Evolutionary conservation across 2,797 vertebrate genomes (phyloP).

Genomic region (Alca torda): DNA sequence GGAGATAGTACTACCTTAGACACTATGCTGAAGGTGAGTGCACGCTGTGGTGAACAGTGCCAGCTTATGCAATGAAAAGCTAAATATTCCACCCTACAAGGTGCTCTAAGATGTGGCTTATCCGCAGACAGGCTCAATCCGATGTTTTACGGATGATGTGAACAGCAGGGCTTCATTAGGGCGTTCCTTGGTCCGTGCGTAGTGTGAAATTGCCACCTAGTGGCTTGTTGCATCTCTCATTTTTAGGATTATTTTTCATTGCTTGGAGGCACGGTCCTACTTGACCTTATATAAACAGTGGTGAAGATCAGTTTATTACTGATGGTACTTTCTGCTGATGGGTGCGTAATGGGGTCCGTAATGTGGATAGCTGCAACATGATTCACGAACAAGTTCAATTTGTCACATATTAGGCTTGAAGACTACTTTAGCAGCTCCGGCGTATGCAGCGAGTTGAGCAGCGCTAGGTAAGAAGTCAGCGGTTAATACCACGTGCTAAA

Average conservation of each 20-base stretch:
- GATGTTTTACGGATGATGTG: not conserved
- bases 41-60: not conserved
- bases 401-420: not conserved
- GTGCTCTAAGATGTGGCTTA: not conserved
- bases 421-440: not conserved
- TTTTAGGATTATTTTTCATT: not conserved
- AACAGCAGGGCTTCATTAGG: rapidly evolving
- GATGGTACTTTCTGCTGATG: not conserved
- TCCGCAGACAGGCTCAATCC: rapidly evolving
- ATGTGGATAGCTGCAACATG: not conserved
- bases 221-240: not conserved
- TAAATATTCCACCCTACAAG: not conserved
- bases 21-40: conserved; percentile 93
- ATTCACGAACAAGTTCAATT: not conserved
- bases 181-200: not conserved
- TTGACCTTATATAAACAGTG: not conserved
- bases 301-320: not conserved
- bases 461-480: not conserved
- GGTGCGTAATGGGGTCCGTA: not conserved
- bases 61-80: not conserved
- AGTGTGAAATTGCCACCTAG: conserved; percentile 65
- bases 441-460: rapidly evolving
- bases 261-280: not conserved
- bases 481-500: rapidly evolving
- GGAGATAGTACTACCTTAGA: conserved; percentile 91